These are phyloP conservation scores for Pterostichus niger DNA, from an alignment of 2,888 invertebrate species.

Conservation along the genomic window DNA sequence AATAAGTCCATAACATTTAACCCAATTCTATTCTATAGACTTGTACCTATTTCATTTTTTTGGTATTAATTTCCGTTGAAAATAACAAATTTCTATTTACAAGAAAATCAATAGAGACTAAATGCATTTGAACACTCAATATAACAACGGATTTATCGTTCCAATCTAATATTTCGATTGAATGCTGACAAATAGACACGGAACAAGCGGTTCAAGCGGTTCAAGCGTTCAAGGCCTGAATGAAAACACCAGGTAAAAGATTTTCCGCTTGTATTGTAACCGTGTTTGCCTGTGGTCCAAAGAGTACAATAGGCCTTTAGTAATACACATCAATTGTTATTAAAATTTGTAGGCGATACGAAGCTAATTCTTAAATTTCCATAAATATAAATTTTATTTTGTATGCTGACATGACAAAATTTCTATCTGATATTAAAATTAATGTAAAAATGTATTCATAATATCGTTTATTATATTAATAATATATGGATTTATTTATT, in stretches of 20 bases:
- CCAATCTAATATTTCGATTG: constrained; percentile 50
- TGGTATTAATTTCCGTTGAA: constrained; percentile 3
- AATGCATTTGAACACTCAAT: constrained; percentile 53
- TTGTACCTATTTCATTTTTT: constrained; percentile 17
- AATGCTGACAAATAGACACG: constrained; percentile 35
- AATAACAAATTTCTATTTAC: constrained; percentile 35
- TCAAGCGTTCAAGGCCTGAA: constrained; percentile 28
- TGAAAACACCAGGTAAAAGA: constrained; percentile 53
- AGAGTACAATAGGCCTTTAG: constrained; percentile 51
- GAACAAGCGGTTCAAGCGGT: not conserved
- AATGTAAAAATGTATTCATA: constrained; percentile 48
- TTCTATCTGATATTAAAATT: constrained; percentile 50
- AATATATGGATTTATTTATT: constrained; percentile 40
- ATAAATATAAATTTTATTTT: constrained; percentile 58
- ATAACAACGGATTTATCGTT: constrained; percentile 52
- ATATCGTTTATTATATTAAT: constrained; percentile 43
- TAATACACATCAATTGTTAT: constrained; percentile 59
- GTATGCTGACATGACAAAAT: constrained; percentile 54
- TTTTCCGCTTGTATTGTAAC: constrained; percentile 45
- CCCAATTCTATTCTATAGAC: not conserved
- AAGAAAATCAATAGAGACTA: constrained; percentile 44
- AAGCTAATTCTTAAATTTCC: constrained; percentile 54
- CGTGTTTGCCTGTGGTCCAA: constrained; percentile 47
- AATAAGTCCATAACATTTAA: not conserved
- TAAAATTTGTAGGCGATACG: constrained; percentile 53